Evolutionary conservation across 2,113 vertebrate genomes (phyloP), one percentile per base, ranked within the genome.

Genomic region (Poeciliopsis prolifica): DNA sequence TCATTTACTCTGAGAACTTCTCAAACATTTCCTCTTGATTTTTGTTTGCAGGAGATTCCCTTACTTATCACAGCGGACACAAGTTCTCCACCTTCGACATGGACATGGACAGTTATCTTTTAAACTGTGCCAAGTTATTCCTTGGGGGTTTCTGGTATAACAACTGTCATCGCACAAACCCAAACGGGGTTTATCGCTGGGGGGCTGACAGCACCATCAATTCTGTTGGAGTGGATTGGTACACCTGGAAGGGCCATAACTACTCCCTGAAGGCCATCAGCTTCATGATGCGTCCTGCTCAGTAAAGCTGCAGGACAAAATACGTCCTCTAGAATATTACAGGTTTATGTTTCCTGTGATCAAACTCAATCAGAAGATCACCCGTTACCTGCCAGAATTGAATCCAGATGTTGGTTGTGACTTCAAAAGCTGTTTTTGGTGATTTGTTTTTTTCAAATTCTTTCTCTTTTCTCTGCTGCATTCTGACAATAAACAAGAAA

Each of bases 251-350:
- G 0, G 62, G 60, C 1, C 0, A 0, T 1, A 0, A 66, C 72
- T 86, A 87, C 72, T 89, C 87, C 4, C 62, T 89, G 77, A 89
- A 85, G 22, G 0, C 10, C 35, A 61, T 81, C 58, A 83, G 70
- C 61, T 77, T 88, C 73, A 88, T 74, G 75, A 77, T 88, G 26
- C 79, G 79, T 28, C 81, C 77, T 30, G 68, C 64, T 24, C 31
- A 69, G 33, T 82, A 77, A 42, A n/a, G 33, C n/a, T 79, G 31
- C 63, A 35, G 63, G 31, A 65, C 3, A 35, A 65, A 29, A 29
- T 29, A 9, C 22, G 40, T n/a, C 24, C 5, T 64, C 17, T 24
- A 40, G 64, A 65, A 15, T 9, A 5, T 29, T 3, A 33, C 13
- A 31, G 17, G 24, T 58, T 33, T 4, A 24, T 37, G 33, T 24